Evolutionary conservation across 2,888 invertebrate genomes (phyloP).

Genomic region (Campoplex capitator): DNA sequence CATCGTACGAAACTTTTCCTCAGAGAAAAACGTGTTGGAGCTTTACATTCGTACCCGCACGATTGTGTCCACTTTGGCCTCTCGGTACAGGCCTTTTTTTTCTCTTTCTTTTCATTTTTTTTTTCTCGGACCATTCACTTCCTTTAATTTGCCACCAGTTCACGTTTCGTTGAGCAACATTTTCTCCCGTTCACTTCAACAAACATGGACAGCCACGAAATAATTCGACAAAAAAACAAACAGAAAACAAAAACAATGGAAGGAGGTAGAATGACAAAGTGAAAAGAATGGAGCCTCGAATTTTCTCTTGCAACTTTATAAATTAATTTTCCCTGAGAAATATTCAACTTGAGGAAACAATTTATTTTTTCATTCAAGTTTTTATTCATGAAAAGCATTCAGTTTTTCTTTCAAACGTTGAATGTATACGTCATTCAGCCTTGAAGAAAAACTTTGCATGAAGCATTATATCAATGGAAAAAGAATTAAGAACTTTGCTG

Average conservation of each 20-base stretch:
- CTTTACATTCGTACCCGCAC: conserved; percentile 21
- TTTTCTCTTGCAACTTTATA: neutral
- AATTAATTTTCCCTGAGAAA: neutral
- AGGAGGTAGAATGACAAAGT: neutral
- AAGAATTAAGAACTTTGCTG: neutral
- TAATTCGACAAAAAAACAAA: neutral
- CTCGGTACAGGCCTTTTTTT: neutral
- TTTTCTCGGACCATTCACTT: conserved; percentile 4
- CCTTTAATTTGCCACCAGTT: conserved; percentile 7
- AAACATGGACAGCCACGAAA: neutral
- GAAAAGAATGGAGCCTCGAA: neutral
- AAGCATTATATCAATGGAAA: neutral
- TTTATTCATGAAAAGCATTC: neutral
- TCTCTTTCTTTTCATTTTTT: too few species aligned
- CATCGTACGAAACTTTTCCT: conserved; percentile 31
- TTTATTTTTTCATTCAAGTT: neutral
- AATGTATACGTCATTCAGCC: neutral
- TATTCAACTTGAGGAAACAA: neutral
- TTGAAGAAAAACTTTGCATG: neutral
- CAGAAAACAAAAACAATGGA: neutral
- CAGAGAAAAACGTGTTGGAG: conserved; percentile 34
- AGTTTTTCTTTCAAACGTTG: too few species aligned
- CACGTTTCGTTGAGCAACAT: conserved; percentile 21
- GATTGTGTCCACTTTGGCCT: conserved; percentile 22
- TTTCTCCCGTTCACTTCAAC: conserved; percentile 16